Evolutionary conservation across 1,140 invertebrate species (phyloP).

Genomic region (Agraylea sexmaculata): DNA sequence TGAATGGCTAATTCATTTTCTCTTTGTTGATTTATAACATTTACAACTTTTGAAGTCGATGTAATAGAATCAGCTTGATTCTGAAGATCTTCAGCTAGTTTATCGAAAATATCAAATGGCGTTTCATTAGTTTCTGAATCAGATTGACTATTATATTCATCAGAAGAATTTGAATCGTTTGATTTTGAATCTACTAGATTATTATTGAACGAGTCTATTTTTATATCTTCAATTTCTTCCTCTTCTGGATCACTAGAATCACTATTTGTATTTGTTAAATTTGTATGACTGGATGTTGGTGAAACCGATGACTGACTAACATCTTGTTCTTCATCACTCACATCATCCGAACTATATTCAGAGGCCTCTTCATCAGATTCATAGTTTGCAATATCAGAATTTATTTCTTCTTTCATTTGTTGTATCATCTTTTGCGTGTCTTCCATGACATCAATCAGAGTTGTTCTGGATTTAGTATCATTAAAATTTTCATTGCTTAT

Average conservation of each 20-base stretch:
- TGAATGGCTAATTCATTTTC: no score
- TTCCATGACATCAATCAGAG: slow-evolving; percentile 43
- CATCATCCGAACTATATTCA: slow-evolving; percentile 36
- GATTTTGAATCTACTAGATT: slow-evolving; percentile 23
- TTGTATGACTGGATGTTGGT: slow-evolving; percentile 24
- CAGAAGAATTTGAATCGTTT: slow-evolving; percentile 29
- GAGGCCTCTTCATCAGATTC: slow-evolving; percentile 33
- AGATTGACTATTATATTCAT: slow-evolving; percentile 28
- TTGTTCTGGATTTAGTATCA: slow-evolving; percentile 3
- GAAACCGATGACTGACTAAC: slow-evolving; percentile 30
- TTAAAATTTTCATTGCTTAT: no score
- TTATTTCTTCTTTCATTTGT: slow-evolving; percentile 50
- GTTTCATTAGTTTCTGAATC: slow-evolving; percentile 9
- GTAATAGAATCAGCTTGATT: slow-evolving; percentile 9
- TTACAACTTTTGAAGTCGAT: no score
- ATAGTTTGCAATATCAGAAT: slow-evolving; percentile 43
- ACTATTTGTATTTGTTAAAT: slow-evolving; percentile 19
- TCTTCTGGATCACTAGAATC: slow-evolving; percentile 21
- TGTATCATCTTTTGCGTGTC: slow-evolving; percentile 46
- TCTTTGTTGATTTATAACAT: no score
- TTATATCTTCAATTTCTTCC: slow-evolving; percentile 12
- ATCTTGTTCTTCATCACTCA: slow-evolving; percentile 38
- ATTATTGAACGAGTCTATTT: slow-evolving; percentile 17
- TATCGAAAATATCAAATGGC: slow-evolving; percentile 13
- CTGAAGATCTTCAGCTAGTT: slow-evolving; percentile 13